Percentiles rank a stretch among this genome's conserved stretches.
These are phyloP conservation scores for Drosophila atroscutellata DNA, from an alignment of 2,888 invertebrate species.

Conservation along the genomic window DNA sequence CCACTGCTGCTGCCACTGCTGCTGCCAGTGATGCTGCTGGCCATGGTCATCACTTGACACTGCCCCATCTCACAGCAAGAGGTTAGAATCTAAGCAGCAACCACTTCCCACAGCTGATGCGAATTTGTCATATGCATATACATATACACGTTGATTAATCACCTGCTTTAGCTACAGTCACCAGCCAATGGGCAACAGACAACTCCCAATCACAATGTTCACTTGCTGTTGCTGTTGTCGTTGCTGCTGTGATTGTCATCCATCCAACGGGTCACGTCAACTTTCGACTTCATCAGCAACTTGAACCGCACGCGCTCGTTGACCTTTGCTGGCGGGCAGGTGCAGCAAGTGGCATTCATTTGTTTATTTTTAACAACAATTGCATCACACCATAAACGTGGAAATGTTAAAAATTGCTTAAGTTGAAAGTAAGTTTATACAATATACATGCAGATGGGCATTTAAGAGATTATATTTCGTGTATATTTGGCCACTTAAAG, in stretches of 20 bases:
- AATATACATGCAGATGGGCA: not conserved
- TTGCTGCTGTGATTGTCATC: constrained; percentile 14
- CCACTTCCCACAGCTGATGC: constrained; percentile 48
- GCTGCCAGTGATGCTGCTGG: constrained; percentile 9
- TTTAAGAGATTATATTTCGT: not conserved
- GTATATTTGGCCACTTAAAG: not conserved
- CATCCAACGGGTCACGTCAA: constrained; percentile 66
- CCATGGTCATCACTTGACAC: constrained; percentile 61
- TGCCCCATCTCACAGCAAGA: constrained; percentile 34
- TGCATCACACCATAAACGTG: constrained; percentile 46
- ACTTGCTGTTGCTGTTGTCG: constrained; percentile 2
- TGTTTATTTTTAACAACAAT: constrained; percentile 48
- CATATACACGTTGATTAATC: constrained; percentile 56
- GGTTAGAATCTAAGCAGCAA: constrained; percentile 20
- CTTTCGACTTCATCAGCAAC: constrained; percentile 46
- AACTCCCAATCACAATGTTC: constrained; percentile 13
- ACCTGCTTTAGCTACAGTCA: constrained; percentile 34
- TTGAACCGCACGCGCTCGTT: constrained; percentile 67
- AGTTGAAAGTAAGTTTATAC: not conserved
- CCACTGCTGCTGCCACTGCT: constrained; percentile 4
- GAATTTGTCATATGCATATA: constrained; percentile 60
- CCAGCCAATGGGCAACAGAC: constrained; percentile 9
- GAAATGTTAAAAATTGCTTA: constrained; percentile 1
- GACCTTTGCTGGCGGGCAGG: constrained; percentile 59
- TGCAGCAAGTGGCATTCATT: constrained; percentile 48